Evolutionary conservation across 2,113 vertebrate genomes (phyloP).

Genomic region (Stigmatopora nigra): DNA sequence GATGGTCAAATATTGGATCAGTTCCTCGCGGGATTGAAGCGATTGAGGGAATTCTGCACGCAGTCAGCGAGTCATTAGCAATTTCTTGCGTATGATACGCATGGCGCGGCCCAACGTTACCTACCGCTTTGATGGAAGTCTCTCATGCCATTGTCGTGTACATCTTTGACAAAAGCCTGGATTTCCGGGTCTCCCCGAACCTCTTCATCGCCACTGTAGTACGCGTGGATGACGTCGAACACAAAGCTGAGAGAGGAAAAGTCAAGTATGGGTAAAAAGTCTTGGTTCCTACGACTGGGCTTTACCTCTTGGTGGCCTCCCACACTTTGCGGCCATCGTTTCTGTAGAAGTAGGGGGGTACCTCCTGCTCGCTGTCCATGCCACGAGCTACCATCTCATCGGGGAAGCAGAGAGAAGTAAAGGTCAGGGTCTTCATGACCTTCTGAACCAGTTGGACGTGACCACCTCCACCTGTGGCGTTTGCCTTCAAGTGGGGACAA

Average conservation of each 20-base stretch:
- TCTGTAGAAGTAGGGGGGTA: slow-evolving; percentile 90
- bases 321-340: slow-evolving; percentile 87
- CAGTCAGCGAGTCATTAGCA: background rate
- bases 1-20: slow-evolving; percentile 83
- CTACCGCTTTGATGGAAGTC: slow-evolving; percentile 82
- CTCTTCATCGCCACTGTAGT: slow-evolving; percentile 78
- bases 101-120: background rate
- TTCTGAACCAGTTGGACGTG: slow-evolving; percentile 87
- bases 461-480: slow-evolving; percentile 91
- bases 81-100: background rate
- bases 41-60: slow-evolving; percentile 83
- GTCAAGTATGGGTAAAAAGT: background rate
- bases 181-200: slow-evolving; percentile 82
- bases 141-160: slow-evolving; percentile 86
- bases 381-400: slow-evolving; percentile 78
- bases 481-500: slow-evolving; percentile 70
- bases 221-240: slow-evolving; percentile 78
- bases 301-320: slow-evolving; percentile 79
- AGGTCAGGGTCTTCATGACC: slow-evolving; percentile 80
- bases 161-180: slow-evolving; percentile 87
- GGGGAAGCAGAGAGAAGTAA: slow-evolving; percentile 83
- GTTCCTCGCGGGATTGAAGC: slow-evolving; percentile 74
- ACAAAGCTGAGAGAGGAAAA: slow-evolving; percentile 72
- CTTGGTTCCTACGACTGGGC: no score
- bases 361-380: slow-evolving; percentile 77